Evolutionary conservation across 2,888 invertebrate species (phyloP), one percentile per base, ranked within the genome.

Genomic region (Platycnemis pennipes): DNA sequence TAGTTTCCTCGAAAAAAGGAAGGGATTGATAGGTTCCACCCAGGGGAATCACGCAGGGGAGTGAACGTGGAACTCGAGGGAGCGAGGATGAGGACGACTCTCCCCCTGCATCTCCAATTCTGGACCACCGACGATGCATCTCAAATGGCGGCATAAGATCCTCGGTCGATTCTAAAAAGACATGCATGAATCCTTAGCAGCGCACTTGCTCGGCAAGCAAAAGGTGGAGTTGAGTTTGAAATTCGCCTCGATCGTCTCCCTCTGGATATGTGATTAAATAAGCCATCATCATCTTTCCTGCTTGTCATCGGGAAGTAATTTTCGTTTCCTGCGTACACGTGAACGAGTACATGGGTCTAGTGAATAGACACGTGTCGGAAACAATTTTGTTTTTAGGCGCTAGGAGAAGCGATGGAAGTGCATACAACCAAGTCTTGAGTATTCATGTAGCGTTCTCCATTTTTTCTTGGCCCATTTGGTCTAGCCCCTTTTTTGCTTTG

Each of bases 281-380:
- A 77, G 77, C 77, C 77, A 77, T 77, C 77, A 77, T 77, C 77
- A 77, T 77, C 77, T 31, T 77, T 77, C 77, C 37, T 77, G 77
- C 77, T 77, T 77, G 77, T 77, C 77, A 77, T 77, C 77, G 77
- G 16, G 77, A 37, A 37, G 77, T 37, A 77, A 77, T 77, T 77
- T 77, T 37, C 77, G 77, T 26, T 77, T 37, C 13, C 77, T 37
- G 26, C 77, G 37, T 77, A 4, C 37, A 77, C 11, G 37, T 16
- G 77, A 37, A 77, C 77, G 37, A 31, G 77, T 37, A 37, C 37
- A 77, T 37, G 77, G 37, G 77, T 31, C 37, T 37, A 37, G 77
- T 77, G 77, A 77, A 77, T 77, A 77, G 77, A 37, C 77, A 77
- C 77, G 77, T 77, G 37, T 11, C 37, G 37, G 37, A 16, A 77